Evolutionary conservation across 1,140 invertebrate genomes (phyloP).

Genomic region (Drosophila suzukii): DNA sequence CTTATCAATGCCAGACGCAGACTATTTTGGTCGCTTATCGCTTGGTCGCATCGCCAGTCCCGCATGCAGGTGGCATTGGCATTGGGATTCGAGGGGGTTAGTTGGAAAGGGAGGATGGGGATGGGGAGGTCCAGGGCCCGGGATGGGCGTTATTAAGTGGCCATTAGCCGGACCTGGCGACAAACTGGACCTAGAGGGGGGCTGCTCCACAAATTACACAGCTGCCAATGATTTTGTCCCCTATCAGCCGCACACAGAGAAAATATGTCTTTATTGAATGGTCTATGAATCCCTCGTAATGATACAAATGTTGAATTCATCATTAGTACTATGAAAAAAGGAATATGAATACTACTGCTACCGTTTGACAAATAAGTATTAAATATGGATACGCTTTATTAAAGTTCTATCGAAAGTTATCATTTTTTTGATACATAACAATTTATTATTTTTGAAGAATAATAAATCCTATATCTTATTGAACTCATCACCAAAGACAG

Average conservation of each 20-base stretch:
- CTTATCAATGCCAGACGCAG: slow-evolving; percentile 82
- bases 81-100: no score
- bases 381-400: no score
- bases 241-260: slow-evolving; percentile 3
- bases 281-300: not conserved
- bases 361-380: no score
- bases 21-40: slow-evolving; percentile 71
- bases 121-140: slow-evolving; percentile 15
- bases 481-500: no score
- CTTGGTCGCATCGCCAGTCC: slow-evolving; percentile 55
- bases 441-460: no score
- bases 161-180: slow-evolving; percentile 66
- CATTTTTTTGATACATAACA: no score
- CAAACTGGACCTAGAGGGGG: slow-evolving; percentile 44
- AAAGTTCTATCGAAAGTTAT: no score
- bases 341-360: no score
- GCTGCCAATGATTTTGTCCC: slow-evolving; percentile 43
- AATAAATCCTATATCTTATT: no score
- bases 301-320: not conserved
- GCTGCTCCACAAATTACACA: slow-evolving; percentile 57
- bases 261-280: not conserved
- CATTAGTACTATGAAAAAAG: no score
- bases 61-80: slow-evolving; percentile 56
- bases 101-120: slow-evolving; percentile 20
- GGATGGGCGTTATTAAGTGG: slow-evolving; percentile 69